Evolutionary conservation across 2,888 invertebrate genomes (phyloP), one percentile per base, ranked within the genome.

Genomic region (Perizoma flavofasciatum): DNA sequence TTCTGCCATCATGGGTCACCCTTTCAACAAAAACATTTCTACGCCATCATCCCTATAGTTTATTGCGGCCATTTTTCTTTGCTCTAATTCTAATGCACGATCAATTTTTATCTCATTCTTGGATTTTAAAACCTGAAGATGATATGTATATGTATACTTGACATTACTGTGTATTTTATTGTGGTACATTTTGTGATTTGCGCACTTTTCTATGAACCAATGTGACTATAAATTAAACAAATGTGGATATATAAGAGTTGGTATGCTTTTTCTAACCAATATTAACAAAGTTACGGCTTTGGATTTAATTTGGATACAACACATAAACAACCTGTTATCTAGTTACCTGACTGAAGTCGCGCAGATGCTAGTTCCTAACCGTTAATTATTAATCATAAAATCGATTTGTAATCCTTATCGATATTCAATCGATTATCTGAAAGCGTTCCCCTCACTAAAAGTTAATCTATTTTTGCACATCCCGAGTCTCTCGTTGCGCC

Each of bases 381-480:
- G 22, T 22, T 22, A 22, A 22, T 22, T 2, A 22, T 22, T 22
- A 1, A 3, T 2, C 22, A 22, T 22, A 22, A 22, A 22, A 22
- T 22, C 22, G 22, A 22, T 22, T 22, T 22, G 22, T 22, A 22
- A 33, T 45, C 6, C 4, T 8, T 44, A 39, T 58, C 44, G 35
- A 43, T 51, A 8, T 22, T 53, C 7, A 46, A 52, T 76, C 76
- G 75, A 76, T 66, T 55, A 8, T 58, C 69, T 74, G 72, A 74
- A 75, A 64, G 55, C 44, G 50, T 6, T 59, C 66, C 51, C 71
- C 69, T 37, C 78, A 65, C 69, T 72, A 70, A 51, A 46, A 35
- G 35, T 37, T 45, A 43, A 64, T 73, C 73, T 78, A 77, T 82
- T 78, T 81, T 74, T 57, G 75, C 74, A 70, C 75, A 75, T 68